A percentile compares a stretch with the other conserved stretches of the same genome.
phyloP scores from a whole-genome alignment of 1,140 invertebrate genomes.

The Hycleus cichorii region DNA sequence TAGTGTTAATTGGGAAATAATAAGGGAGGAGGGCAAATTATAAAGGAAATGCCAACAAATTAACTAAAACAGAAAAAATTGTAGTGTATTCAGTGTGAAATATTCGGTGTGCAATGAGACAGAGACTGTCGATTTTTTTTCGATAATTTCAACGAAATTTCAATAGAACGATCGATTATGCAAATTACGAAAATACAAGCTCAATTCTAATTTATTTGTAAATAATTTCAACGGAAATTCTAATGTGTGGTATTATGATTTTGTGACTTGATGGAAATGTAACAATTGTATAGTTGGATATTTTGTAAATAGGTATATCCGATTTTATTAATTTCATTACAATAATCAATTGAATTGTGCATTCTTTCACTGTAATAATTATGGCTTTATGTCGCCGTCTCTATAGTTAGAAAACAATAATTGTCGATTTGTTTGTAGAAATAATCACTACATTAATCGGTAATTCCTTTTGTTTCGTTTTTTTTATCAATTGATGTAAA shows the following conservation, averaged over 20 bases:
- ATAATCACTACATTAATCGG: too few species aligned
- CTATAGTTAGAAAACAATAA: too few species aligned
- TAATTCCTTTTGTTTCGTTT: too few species aligned
- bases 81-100: constrained; percentile 34
- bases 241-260: neutral
- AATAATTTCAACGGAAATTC: neutral
- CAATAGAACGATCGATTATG: constrained; percentile 17
- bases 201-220: neutral
- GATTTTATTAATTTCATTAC: constrained; percentile 6
- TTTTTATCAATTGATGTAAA: constrained; percentile 2
- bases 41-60: neutral
- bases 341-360: neutral
- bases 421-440: too few species aligned
- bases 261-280: neutral
- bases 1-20: neutral
- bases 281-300: too few species aligned
- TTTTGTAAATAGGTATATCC: too few species aligned
- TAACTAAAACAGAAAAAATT: constrained; percentile 8
- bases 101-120: constrained; percentile 35
- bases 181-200: neutral
- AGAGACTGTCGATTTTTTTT: constrained; percentile 22
- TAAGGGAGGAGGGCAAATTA: too few species aligned
- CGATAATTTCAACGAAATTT: neutral
- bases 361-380: neutral
- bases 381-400: too few species aligned